Base-by-base conservation (phyloP, 2,113 vertebrate species). In the Amia ocellicauda region DNA sequence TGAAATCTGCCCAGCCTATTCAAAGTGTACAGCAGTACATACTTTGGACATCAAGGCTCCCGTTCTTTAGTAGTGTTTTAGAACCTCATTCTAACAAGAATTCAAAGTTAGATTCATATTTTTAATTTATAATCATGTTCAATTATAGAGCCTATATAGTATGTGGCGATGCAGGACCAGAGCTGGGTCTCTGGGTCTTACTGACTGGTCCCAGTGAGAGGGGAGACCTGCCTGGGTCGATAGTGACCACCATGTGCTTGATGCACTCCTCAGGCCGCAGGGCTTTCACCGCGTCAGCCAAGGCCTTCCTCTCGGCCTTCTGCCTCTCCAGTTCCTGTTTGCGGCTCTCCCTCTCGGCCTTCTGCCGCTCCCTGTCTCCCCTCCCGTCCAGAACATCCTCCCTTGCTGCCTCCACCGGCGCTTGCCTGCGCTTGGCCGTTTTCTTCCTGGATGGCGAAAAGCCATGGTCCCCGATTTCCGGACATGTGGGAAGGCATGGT, bases 201-300 rank as follows among this genome's bases (percentile, higher is more conserved):
- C 19, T 55, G 3, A 9, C 22, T 20, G 26, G n/a, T 16, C 19
- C n/a, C 19, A n/a, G 28, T n/a, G 9, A 27, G 16, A 40, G 23
- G 17, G 20, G 11, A 42, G 45, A 76, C 69, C 77, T 75, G 96
- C 96, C 94, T 87, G 93, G 81, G 72, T 98, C 94, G 19, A 96
- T 80, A 56, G 82, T 74, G 52, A 85, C 91, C 2, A 83, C 77
- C 17, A 94, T 74, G 71, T 93, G 83, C 53, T 92, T 93, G 43
- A 93, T 77, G 72, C 93, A 93, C 36, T 94, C 91, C 60, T 92
- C 91, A 0, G 92, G 94, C 58, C 82, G 86, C 75, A 83, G 86
- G 56, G 89, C 89, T 67, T 88, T 93, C 52, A 78, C 72, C 19
- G 74, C 75, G 28, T 75, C 77, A 2, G 70, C 80, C 62, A 79